These are phyloP conservation scores for Sialis lutaria DNA, from an alignment of 2,888 invertebrate genomes.

Conservation along the genomic window DNA sequence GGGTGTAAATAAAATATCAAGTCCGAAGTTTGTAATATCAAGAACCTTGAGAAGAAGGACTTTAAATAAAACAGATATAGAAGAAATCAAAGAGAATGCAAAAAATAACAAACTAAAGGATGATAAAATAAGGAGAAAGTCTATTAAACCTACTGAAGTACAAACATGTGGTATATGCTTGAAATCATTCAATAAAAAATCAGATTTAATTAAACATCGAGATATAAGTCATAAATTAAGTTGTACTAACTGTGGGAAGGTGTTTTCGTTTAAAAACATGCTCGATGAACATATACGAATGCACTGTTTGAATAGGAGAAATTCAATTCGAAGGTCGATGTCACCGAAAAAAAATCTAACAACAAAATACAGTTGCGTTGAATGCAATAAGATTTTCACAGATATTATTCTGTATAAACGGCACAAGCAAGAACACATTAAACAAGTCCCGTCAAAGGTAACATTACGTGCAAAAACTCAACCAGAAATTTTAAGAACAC, in stretches of 20 bases:
- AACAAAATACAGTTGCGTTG: background rate
- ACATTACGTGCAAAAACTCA: too few relatives aligned
- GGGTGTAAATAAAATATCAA: too few relatives aligned
- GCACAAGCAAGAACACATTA: background rate
- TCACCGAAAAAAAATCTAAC: background rate
- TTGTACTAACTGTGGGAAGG: slow-evolving; percentile 17
- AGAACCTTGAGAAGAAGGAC: slow-evolving; percentile 2
- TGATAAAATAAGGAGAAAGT: too few relatives aligned
- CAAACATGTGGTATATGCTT: slow-evolving; percentile 27
- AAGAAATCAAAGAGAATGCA: slow-evolving; percentile 1
- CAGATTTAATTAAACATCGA: slow-evolving; percentile 29
- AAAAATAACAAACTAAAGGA: background rate
- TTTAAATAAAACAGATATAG: slow-evolving; percentile 2
- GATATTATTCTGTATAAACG: background rate
- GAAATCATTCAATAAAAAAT: slow-evolving; percentile 30
- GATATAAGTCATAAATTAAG: slow-evolving; percentile 2
- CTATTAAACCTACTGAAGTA: too few relatives aligned
- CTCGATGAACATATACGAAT: slow-evolving; percentile 19
- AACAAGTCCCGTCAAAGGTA: too few relatives aligned
- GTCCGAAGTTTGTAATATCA: too few relatives aligned
- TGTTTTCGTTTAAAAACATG: slow-evolving; percentile 18
- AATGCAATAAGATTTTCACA: background rate
- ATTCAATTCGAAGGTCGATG: background rate
- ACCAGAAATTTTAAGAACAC: background rate
- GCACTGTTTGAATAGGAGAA: slow-evolving; percentile 18